A percentile compares a stretch with the other conserved stretches of the same genome.
Evolutionary conservation across 1,140 invertebrate species (phyloP).

Genomic region (Drosophila pallidifrons): DNA sequence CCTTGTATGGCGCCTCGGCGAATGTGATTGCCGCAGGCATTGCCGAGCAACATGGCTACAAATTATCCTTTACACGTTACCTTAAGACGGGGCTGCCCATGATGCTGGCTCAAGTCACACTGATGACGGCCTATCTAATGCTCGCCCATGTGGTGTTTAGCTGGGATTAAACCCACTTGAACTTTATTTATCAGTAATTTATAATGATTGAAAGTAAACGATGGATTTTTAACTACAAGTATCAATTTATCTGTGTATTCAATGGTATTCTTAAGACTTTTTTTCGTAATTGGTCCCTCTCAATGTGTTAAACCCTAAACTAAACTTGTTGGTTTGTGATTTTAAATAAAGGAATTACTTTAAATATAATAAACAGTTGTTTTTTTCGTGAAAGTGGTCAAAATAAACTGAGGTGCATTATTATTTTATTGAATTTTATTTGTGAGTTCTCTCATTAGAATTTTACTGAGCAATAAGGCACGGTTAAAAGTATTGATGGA

Average conservation of each 20-base stretch:
- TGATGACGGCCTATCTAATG: slow-evolving; percentile 89
- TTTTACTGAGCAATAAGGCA: too few relatives aligned
- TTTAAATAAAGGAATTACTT: slow-evolving; percentile 4
- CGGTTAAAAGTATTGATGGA: too few relatives aligned
- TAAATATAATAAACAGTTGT: slow-evolving; percentile 3
- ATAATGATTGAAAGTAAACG: background rate
- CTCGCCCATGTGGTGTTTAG: slow-evolving; percentile 88
- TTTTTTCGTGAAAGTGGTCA: background rate
- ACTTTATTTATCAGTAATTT: background rate
- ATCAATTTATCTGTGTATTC: slow-evolving; percentile 8
- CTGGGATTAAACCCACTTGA: slow-evolving; percentile 86
- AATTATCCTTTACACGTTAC: slow-evolving; percentile 88
- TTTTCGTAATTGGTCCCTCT: slow-evolving; percentile 1
- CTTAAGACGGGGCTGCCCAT: slow-evolving; percentile 90
- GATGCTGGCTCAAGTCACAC: slow-evolving; percentile 89
- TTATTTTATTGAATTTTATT: too few relatives aligned
- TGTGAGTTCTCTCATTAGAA: too few relatives aligned
- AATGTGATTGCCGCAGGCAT: slow-evolving; percentile 93
- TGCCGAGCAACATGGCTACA: slow-evolving; percentile 93
- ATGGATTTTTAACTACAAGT: background rate
- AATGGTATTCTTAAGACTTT: background rate
- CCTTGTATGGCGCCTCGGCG: slow-evolving; percentile 92
- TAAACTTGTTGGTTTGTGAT: slow-evolving; percentile 20
- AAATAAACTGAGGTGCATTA: too few relatives aligned
- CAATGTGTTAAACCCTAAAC: background rate